Evolutionary conservation across 2,797 vertebrate genomes (phyloP), one percentile per base, ranked within the genome.

Genomic region (Phaenicophaeus curvirostris): DNA sequence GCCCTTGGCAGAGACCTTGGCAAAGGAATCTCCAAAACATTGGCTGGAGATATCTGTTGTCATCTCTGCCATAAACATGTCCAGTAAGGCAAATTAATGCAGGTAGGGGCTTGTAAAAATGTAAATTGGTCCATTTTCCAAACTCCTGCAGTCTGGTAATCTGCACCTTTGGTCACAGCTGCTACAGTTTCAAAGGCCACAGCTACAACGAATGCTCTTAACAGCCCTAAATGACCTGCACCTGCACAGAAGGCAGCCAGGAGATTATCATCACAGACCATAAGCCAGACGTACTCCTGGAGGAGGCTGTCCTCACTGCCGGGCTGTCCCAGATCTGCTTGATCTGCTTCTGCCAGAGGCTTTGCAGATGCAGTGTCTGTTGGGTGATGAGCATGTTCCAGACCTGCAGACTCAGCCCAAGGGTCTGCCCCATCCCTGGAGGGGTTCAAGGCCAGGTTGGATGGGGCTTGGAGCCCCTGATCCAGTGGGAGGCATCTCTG

Each of bases 221-320:
- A 50, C 68, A 59, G 5, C 46, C 65, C 37, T 35, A 16, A 8
- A 11, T 5, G 12, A 9, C 8, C 33, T n/a, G 42, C 37, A 25
- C 15, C 6, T 2, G 5, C 9, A 4, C 5, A 10, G 23, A 48
- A 20, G 44, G 3, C 42, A 53, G 59, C 37, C 59, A 16, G 18
- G 31, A 68, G 44, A 2, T 67, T 7, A 18, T 27, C 42, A 9
- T 30, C 12, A 6, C 0, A 0, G 4, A 1, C 0, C 5, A 6
- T 25, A 35, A 39, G 5, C 13, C 2, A 2, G 35, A 8, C 2
- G 3, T 39, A 5, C 17, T 15, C 50, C 15, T 13, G 28, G 42
- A 44, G 82, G 16, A 44, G 73, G 31, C 53, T 15, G 30, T 17
- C 41, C n/a, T 4, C 42, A 30, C 41, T 8, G 2, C 41, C 2